Percentiles rank a stretch among this genome's conserved stretches.
Conservation (phyloP, 2,797 vertebrate species). For the Melanogrammus aeglefinus region DNA sequence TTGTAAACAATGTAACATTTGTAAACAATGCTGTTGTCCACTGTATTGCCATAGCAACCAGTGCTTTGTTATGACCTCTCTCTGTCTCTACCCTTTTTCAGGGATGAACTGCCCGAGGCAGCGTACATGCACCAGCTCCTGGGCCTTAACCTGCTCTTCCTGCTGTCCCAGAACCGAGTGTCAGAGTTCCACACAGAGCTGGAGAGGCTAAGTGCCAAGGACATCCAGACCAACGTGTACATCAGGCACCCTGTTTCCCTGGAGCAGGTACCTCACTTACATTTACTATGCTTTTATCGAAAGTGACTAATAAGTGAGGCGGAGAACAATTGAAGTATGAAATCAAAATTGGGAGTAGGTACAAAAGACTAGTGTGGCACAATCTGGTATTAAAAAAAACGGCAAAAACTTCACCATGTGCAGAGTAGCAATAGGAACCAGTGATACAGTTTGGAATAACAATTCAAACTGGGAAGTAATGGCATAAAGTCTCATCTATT, state of each 20-base stretch:
- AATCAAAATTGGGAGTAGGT: background rate
- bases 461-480: too few species aligned
- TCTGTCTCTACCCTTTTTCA: constrained; percentile 42
- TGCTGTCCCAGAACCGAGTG: constrained; percentile 94
- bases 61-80: background rate
- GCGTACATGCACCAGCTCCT: constrained; percentile 92
- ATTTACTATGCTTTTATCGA: background rate
- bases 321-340: background rate
- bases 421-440: background rate
- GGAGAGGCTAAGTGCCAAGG: constrained; percentile 85
- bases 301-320: background rate
- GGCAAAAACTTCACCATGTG: background rate
- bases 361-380: too few species aligned
- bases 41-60: background rate
- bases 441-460: background rate
- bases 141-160: constrained; percentile 92
- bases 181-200: constrained; percentile 96
- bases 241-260: constrained; percentile 92
- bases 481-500: constrained; percentile 13
- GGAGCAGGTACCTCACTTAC: constrained; percentile 80
- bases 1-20: constrained; percentile 11
- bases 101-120: constrained; percentile 87
- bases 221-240: constrained; percentile 92
- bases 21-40: constrained; percentile 3
- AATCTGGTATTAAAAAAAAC: too few species aligned